A percentile compares a stretch with the other conserved stretches of the same genome.
Conservation (phyloP, 1,140 invertebrate species). For the Vanessa tameamea region DNA sequence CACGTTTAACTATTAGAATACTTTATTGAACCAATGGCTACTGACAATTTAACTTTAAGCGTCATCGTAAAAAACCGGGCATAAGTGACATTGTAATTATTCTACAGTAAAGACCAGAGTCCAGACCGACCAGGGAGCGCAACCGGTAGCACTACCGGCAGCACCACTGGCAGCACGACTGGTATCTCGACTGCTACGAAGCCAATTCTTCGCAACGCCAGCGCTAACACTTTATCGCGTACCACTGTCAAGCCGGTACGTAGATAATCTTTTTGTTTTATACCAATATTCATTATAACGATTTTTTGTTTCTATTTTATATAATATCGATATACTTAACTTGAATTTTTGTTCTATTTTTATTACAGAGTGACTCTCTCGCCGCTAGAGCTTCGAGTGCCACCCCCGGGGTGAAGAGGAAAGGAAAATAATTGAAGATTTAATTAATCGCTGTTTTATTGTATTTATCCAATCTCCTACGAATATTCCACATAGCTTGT, state of each 20-base stretch:
- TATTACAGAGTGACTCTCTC: conserved; percentile 53
- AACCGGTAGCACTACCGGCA: conserved; percentile 38
- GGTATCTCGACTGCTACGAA: conserved; percentile 46
- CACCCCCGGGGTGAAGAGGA: conserved; percentile 76
- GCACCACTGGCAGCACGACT: conserved; percentile 11
- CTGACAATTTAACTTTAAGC: too few species aligned
- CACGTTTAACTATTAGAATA: too few species aligned
- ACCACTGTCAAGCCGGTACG: conserved; percentile 54
- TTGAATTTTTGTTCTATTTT: background rate
- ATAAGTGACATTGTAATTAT: background rate
- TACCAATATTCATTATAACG: too few species aligned
- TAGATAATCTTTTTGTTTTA: background rate
- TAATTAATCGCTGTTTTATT: conserved; percentile 67
- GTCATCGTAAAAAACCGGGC: too few species aligned
- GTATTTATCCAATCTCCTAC: conserved; percentile 70
- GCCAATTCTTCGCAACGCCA: conserved; percentile 65
- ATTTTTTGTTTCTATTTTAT: too few species aligned
- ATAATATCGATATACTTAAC: too few species aligned
- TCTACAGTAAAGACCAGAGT: conserved; percentile 68
- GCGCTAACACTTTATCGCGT: conserved; percentile 57
- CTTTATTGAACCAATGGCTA: too few species aligned
- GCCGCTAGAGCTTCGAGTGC: conserved; percentile 65
- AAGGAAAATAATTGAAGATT: conserved; percentile 75
- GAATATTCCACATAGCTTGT: conserved; percentile 72
- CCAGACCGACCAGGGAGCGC: conserved; percentile 60